Percentiles rank a stretch among this genome's conserved stretches.
Evolutionary conservation across 2,888 invertebrate genomes (phyloP).

Genomic region (Choreutis nemorana): DNA sequence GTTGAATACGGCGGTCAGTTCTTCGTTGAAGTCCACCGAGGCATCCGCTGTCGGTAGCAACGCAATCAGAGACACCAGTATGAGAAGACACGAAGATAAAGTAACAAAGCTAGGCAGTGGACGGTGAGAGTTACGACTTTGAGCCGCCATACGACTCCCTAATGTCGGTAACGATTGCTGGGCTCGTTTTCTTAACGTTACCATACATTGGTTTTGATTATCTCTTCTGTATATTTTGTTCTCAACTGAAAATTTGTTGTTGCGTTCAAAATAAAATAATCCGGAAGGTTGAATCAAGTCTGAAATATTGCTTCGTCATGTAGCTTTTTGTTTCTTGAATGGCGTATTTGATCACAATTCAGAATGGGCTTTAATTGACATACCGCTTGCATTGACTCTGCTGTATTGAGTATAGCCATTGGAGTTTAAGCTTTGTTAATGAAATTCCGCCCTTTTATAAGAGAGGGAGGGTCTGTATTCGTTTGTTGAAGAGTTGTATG

Average conservation of each 20-base stretch:
- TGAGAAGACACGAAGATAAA: conserved; percentile 63
- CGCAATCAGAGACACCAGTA: conserved; percentile 44
- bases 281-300: conserved; percentile 35
- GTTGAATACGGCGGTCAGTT: conserved; percentile 27
- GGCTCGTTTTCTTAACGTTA: conserved; percentile 37
- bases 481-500: conserved; percentile 20
- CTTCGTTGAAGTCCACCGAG: conserved; percentile 34
- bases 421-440: conserved; percentile 24
- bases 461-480: conserved; percentile 30
- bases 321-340: conserved; percentile 39
- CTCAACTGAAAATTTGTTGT: conserved; percentile 10
- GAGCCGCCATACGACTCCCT: conserved; percentile 65
- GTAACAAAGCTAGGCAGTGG: conserved; percentile 64
- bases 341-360: conserved; percentile 39
- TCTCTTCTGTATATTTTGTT: conserved; percentile 13
- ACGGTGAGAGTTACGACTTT: conserved; percentile 45
- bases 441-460: conserved; percentile 21
- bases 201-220: conserved; percentile 56
- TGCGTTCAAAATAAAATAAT: not conserved
- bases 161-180: conserved; percentile 42
- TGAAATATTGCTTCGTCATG: conserved; percentile 48
- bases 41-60: conserved; percentile 33
- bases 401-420: conserved; percentile 43
- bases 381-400: conserved; percentile 44
- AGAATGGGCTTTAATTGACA: conserved; percentile 49